phyloP scores from a whole-genome alignment of 1,140 invertebrate genomes.

The Drosophila pruinosa region DNA sequence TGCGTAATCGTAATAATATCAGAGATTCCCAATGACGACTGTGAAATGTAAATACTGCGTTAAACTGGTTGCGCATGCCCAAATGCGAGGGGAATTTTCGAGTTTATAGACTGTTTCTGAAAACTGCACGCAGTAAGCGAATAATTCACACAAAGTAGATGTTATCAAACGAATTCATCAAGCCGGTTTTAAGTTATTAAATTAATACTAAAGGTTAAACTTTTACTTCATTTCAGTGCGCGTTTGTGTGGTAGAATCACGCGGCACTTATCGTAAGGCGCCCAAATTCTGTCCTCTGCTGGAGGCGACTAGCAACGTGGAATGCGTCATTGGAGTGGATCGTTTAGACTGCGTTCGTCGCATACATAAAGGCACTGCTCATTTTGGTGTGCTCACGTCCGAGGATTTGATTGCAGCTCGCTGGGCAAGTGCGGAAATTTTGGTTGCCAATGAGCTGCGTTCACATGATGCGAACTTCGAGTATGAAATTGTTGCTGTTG shows the following conservation, averaged over 20 bases:
- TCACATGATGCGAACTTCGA: slow-evolving; percentile 84
- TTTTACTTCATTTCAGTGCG: slow-evolving; percentile 84
- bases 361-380: slow-evolving; percentile 88
- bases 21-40: slow-evolving; percentile 40
- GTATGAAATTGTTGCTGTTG: slow-evolving; percentile 88
- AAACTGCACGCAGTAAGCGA: slow-evolving; percentile 36
- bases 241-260: slow-evolving; percentile 87
- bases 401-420: slow-evolving; percentile 91
- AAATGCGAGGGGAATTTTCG: slow-evolving; percentile 43
- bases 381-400: slow-evolving; percentile 91
- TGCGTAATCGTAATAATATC: slow-evolving; percentile 40
- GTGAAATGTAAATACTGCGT: slow-evolving; percentile 20
- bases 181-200: neutral
- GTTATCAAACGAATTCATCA: neutral
- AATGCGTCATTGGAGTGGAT: slow-evolving; percentile 87
- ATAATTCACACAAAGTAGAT: slow-evolving; percentile 13
- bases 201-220: slow-evolving; percentile 12
- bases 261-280: slow-evolving; percentile 85
- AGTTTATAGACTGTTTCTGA: slow-evolving; percentile 21
- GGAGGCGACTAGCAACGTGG: slow-evolving; percentile 84
- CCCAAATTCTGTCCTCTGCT: slow-evolving; percentile 86
- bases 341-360: slow-evolving; percentile 90
- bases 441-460: slow-evolving; percentile 88
- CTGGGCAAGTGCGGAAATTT: slow-evolving; percentile 86
- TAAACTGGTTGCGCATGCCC: slow-evolving; percentile 31